These are phyloP conservation scores for Xenopus petersii DNA, from an alignment of 2,797 vertebrate species.

Conservation along the genomic window DNA sequence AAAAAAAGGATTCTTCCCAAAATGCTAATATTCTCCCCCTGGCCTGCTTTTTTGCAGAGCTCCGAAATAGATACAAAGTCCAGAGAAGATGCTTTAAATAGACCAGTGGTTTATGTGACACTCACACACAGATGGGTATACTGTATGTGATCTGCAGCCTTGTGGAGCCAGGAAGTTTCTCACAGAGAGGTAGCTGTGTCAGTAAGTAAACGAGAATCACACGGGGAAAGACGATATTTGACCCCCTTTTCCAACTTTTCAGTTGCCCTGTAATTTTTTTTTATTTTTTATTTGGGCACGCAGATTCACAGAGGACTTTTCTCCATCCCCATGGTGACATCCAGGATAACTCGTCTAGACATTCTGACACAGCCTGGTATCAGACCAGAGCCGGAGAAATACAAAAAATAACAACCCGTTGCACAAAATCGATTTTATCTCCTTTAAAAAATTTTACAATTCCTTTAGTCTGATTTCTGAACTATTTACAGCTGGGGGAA, in stretches of 20 bases:
- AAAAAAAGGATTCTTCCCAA: constrained; percentile 5
- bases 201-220: constrained; percentile 24
- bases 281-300: constrained; percentile 16
- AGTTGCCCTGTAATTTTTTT: constrained; percentile 7
- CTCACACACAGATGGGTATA: constrained; percentile 46
- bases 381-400: constrained; percentile 73
- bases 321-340: constrained; percentile 87
- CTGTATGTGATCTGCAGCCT: constrained; percentile 47
- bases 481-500: too few relatives aligned
- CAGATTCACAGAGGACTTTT: constrained; percentile 81
- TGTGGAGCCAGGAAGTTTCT: constrained; percentile 47
- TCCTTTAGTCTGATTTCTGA: too few relatives aligned
- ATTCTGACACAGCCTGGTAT: constrained; percentile 73
- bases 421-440: too few relatives aligned
- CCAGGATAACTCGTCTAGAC: constrained; percentile 77
- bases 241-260: constrained; percentile 58
- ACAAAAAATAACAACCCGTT: constrained; percentile 50
- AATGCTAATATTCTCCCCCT: constrained; percentile 37
- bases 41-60: constrained; percentile 62
- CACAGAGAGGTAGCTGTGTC: constrained; percentile 47
- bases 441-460: too few relatives aligned
- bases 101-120: constrained; percentile 59
- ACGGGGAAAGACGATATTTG: constrained; percentile 51
- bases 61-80: constrained; percentile 86
- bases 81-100: constrained; percentile 85